These are phyloP conservation scores for Chrysocyon brachyurus DNA, from an alignment of 2,797 vertebrate genomes.

Conservation along the genomic window DNA sequence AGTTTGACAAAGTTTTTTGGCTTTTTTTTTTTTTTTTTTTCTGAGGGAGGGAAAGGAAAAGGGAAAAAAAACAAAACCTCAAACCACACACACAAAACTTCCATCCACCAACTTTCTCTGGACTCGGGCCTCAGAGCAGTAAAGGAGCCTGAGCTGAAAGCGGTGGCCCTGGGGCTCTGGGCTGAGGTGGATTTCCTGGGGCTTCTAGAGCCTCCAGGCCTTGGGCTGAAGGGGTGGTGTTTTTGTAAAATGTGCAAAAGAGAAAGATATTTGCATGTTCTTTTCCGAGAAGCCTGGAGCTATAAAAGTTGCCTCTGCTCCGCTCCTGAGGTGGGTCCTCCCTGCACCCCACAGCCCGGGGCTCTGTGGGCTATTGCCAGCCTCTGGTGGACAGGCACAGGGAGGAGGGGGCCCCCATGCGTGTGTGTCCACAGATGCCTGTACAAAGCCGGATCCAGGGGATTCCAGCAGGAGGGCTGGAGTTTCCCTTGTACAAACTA, in stretches of 20 bases:
- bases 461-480: neutral
- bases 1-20: conserved; percentile 83
- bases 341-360: neutral
- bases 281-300: neutral
- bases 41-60: conserved; percentile 75
- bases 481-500: neutral
- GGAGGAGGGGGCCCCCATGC: neutral
- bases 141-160: neutral
- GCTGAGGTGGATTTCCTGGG: conserved; percentile 9
- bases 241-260: neutral
- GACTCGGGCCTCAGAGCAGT: conserved; percentile 47
- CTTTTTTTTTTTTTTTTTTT: conserved; percentile 66
- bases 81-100: conserved; percentile 80
- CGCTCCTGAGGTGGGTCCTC: neutral
- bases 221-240: neutral
- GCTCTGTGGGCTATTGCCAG: neutral
- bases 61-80: conserved; percentile 63
- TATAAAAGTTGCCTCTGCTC: neutral
- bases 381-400: neutral
- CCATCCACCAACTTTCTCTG: conserved; percentile 80
- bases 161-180: neutral
- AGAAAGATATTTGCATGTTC: neutral
- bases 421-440: neutral
- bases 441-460: neutral
- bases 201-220: neutral